Evolutionary conservation across 2,113 vertebrate genomes (phyloP), one percentile per base, ranked within the genome.

Genomic region (Menidia beryllina): DNA sequence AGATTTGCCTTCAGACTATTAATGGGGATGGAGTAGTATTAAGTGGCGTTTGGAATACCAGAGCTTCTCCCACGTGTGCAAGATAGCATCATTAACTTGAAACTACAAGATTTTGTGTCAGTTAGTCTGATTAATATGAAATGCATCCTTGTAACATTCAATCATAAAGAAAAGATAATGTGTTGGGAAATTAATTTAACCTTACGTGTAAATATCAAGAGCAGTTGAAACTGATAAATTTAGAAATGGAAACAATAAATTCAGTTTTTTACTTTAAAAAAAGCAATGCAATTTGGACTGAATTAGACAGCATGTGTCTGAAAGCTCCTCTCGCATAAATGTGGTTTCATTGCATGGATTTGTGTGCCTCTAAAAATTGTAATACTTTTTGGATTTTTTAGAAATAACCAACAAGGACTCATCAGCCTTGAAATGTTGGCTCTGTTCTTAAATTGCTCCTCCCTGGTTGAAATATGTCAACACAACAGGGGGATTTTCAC

Each of bases 331-430:
- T 74, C 54, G 52, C 58, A 73, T 23, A 17, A 71, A 77, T 26
- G 34, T 39, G 36, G 27, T 60, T n/a, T 84, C 59, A 84, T 81
- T 75, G 76, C 47, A 77, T 38, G 53, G 27, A 61, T 59, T 66
- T 54, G 17, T 60, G 48, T 36, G 15, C 51, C 68, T 62, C 13
- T 47, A 65, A 64, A 39, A 58, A 72, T 72, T 57, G 65, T 5
- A 8, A 72, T 77, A 49, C 19, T 65, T 23, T 79, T 82, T 82
- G 21, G 26, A 8, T 34, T 34, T 34, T 34, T 38, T 20, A 13
- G 17, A 41, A 49, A 25, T 27, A 50, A 26, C 45, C 49, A 47
- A 68, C 27, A 25, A 63, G 61, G 39, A 69, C 77, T 63, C 21
- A 41, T 72, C n/a, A 66, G 24, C 55, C 59, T 72, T 80, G 62